Evolutionary conservation across 1,140 invertebrate genomes (phyloP).

Genomic region (Drosophila neocordata): DNA sequence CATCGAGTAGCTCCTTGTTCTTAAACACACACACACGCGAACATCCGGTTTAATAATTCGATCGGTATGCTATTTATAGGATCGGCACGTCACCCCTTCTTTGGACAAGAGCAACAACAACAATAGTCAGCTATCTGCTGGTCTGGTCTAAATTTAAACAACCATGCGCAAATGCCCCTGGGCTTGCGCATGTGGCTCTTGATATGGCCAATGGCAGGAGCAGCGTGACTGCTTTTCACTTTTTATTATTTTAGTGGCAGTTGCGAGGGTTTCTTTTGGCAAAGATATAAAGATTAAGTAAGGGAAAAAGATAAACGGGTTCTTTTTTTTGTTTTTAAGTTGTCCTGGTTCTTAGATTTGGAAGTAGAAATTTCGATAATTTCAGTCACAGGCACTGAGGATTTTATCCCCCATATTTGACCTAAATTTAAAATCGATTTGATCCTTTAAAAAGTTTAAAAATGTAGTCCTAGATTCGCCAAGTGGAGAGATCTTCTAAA

Average conservation of each 20-base stretch:
- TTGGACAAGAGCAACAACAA: slow-evolving; percentile 15
- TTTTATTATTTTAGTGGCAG: neutral
- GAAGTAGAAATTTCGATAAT: no score
- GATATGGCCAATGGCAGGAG: neutral
- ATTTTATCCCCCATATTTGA: no score
- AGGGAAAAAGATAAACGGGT: no score
- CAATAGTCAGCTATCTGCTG: slow-evolving; percentile 12
- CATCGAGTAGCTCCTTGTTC: slow-evolving; percentile 28
- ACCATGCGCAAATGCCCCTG: slow-evolving; percentile 14
- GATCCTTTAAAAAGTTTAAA: no score
- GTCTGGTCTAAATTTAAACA: slow-evolving; percentile 52
- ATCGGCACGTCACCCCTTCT: slow-evolving; percentile 40
- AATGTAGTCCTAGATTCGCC: no score
- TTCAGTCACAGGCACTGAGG: no score
- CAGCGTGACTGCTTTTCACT: neutral
- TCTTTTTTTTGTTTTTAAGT: no score
- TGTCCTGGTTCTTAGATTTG: no score
- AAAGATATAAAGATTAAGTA: no score
- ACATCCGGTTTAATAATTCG: slow-evolving; percentile 55
- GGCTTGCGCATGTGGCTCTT: slow-evolving; percentile 35
- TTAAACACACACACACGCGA: neutral
- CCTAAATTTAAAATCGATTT: no score
- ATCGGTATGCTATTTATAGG: slow-evolving; percentile 56
- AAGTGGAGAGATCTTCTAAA: no score
- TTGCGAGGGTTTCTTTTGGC: no score